Evolutionary conservation across 2,797 vertebrate genomes (phyloP), one percentile per base, ranked within the genome.

Genomic region (Gymnoscopelus braueri): DNA sequence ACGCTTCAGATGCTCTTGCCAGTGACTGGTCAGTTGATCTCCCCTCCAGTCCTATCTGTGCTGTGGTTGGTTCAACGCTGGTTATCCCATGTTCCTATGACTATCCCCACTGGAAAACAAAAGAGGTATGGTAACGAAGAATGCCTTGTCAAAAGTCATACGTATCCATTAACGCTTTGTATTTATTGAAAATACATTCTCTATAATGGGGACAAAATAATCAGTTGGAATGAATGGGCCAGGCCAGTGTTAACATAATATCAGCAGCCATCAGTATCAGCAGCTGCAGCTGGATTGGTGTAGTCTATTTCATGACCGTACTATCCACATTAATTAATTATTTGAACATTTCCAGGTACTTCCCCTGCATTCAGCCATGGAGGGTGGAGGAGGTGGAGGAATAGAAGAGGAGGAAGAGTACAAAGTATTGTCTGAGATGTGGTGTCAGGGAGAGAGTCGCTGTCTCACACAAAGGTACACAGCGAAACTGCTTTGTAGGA

Each of bases 61-160:
- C 88, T 67, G 56, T 80, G 72, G 61, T 3, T 71, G 91, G 90
- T 50, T 92, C 92, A 9, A 75, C 91, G 0, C 85, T 93, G 70
- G 79, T 87, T 29, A 70, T 94, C 6, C 85, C 81, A 6, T 94
- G 94, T 83, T 89, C 83, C 68, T 94, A 91, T 82, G 86, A 92
- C 86, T 93, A 86, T 83, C 92, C 91, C 4, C 84, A 79, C 19
- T 64, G 61, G 74, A 72, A 74, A 65, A 60, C 26, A 60, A 59
- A 59, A 26, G 56, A 87, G 88, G 88, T 90, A 68, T 61, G 44
- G 65, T 5, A 62, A 85, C 72, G 84, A 88, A 84, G 83, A 67
- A 15, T 39, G 11, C 74, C 67, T 87, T 84, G 86, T 90, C 69
- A 29, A 47, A 48, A 1, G 29, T 3, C 55, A 23, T 44, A 2